Conservation (phyloP, 2,113 vertebrate species). For the Phylloscopus trochilus region DNA sequence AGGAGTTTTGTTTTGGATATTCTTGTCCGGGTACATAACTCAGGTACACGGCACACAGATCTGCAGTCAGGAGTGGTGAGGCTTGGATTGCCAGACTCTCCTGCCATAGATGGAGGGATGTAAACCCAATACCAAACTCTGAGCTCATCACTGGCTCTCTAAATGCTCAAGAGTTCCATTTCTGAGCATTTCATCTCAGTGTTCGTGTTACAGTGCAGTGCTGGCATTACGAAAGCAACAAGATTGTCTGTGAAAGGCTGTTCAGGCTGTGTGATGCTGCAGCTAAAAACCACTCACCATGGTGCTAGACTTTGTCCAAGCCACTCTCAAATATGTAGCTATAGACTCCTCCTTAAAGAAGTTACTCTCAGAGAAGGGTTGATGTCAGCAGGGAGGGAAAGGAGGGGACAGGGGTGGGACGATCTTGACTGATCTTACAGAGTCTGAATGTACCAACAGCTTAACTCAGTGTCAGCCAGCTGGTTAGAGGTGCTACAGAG, state of each 20-base stretch:
- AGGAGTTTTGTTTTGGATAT: background rate
- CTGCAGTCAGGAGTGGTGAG: background rate
- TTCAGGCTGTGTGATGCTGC: background rate
- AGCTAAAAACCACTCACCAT: background rate
- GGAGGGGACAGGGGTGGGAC: background rate
- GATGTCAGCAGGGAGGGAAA: background rate
- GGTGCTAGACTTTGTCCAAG: background rate
- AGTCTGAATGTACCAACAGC: background rate
- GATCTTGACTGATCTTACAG: background rate
- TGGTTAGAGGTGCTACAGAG: background rate
- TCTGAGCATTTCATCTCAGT: background rate
- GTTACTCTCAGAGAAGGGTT: background rate
- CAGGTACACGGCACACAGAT: rapidly evolving
- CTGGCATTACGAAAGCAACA: background rate
- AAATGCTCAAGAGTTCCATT: background rate
- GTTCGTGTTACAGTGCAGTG: background rate
- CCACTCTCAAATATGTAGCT: background rate
- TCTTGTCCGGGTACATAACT: background rate
- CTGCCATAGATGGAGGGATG: background rate
- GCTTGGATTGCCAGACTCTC: background rate
- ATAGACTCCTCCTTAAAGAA: background rate
- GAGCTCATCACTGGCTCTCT: background rate
- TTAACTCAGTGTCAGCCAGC: background rate
- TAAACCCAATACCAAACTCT: background rate
- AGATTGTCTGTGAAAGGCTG: background rate